These are phyloP conservation scores for Propithecus deckenii DNA, from an alignment of 2,797 vertebrate species.

Conservation along the genomic window DNA sequence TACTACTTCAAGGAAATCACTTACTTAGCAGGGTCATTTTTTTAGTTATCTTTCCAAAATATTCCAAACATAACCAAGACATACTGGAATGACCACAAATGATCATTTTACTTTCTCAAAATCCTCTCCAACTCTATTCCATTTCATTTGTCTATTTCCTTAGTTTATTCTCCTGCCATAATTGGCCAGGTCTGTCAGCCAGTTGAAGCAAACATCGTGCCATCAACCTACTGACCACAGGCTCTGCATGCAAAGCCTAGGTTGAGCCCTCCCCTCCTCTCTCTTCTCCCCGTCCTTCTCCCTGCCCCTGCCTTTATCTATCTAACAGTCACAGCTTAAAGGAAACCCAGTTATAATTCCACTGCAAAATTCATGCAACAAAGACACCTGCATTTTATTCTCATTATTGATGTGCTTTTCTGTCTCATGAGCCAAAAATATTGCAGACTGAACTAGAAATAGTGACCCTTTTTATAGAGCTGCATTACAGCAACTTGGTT, in stretches of 20 bases:
- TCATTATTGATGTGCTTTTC: not conserved
- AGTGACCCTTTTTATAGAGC: not conserved
- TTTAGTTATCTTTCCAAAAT: not conserved
- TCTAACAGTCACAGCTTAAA: not conserved
- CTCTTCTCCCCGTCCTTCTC: not conserved
- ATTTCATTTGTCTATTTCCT: not conserved
- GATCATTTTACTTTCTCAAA: not conserved
- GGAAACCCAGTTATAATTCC: not conserved
- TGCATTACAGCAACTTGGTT: not conserved
- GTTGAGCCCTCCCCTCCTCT: not conserved
- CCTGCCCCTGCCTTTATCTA: not conserved
- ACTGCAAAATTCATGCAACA: not conserved
- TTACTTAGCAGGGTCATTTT: not conserved
- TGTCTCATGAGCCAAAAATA: not conserved
- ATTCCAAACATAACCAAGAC: not conserved
- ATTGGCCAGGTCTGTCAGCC: not conserved
- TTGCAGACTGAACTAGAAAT: not conserved
- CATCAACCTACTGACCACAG: slow-evolving; percentile 16
- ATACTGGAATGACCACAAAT: not conserved
- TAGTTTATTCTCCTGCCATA: not conserved
- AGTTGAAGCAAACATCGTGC: not conserved
- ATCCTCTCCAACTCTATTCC: not conserved
- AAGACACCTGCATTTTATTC: not conserved
- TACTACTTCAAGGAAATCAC: not conserved
- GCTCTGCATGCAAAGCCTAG: not conserved